A percentile compares a stretch with the other conserved stretches of the same genome.
Evolutionary conservation across 2,113 vertebrate genomes (phyloP).

Genomic region (Tor tambroides): DNA sequence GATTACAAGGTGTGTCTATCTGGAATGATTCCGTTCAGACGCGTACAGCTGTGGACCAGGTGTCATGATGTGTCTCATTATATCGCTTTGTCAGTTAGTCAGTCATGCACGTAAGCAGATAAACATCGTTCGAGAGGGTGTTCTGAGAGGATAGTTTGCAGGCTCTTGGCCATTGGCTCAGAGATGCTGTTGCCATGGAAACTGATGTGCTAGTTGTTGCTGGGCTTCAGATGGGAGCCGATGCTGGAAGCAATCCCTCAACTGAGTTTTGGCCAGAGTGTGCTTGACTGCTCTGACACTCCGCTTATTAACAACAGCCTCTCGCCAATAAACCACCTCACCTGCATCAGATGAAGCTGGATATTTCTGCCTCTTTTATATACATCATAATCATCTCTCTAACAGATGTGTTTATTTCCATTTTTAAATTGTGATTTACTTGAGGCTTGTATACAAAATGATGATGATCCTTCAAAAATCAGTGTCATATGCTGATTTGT

Average conservation of each 20-base stretch:
- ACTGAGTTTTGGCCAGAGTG: constrained; percentile 46
- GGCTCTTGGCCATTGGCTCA: constrained; percentile 56
- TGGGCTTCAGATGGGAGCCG: constrained; percentile 43
- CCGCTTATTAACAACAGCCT: not conserved
- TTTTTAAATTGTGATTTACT: not conserved
- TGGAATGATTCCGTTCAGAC: constrained; percentile 6
- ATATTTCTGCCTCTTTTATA: not conserved
- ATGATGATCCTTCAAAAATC: not conserved
- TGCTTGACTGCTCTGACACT: constrained; percentile 51
- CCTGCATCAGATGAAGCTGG: not conserved
- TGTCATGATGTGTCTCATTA: constrained; percentile 16
- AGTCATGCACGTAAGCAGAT: constrained; percentile 59
- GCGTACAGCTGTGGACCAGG: not conserved
- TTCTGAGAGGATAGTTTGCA: constrained; percentile 53
- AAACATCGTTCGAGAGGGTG: constrained; percentile 56
- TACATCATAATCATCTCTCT: not conserved
- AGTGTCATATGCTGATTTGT: not conserved
- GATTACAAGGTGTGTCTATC: not conserved
- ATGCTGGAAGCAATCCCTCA: constrained; percentile 58
- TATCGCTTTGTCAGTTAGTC: constrained; percentile 35
- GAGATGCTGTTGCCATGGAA: constrained; percentile 69
- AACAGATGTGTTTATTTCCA: not conserved
- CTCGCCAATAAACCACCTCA: not conserved
- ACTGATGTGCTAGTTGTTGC: constrained; percentile 62
- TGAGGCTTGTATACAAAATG: not conserved